Base-by-base conservation (phyloP, 35 echinoderm and acorn worm species). In the Stichopus chloronotus region DNA sequence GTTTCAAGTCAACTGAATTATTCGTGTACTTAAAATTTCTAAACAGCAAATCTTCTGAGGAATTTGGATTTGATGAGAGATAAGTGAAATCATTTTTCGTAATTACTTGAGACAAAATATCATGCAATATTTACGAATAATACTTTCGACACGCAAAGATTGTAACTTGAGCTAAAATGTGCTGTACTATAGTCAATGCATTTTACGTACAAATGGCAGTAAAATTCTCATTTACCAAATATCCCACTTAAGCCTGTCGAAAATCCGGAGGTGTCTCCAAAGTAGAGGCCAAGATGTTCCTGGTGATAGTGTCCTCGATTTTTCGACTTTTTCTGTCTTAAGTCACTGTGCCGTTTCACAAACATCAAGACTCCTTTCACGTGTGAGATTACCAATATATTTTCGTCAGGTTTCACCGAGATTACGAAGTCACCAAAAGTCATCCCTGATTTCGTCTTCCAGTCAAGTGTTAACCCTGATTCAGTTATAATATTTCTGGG, bases 251-350 rank as follows among this genome's bases (percentile, higher is more conserved):
- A n/a, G 17, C 13, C 22, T n/a, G 17, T 20, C 17, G 69, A n/a
- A n/a, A 72, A 72, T 72, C 69, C 69, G 19, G 13, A n/a, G 16
- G 69, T 72, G n/a, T 72, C 69, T n/a, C 22, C 16, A 72, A 72
- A n/a, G 69, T 72, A 72, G 22, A 72, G 69, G 22, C 69, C 69
- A n/a, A 72, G 69, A 72, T 72, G 69, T n/a, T 72, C 69, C 22
- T 17, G 16, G 19, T n/a, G 69, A 7, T 72, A n/a, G 22, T 72
- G 69, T 72, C 19, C 22, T 72, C 16, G 69, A 14, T 16, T n/a
- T 72, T 20, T 20, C 4, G 17, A 10, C 19, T n/a, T 72, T n/a
- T 72, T 72, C 4, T 16, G 17, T 72, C 69, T 72, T n/a, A 72
- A 19, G 69, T 72, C 69, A 72, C 69, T 72, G 69, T 72, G 69